A percentile compares a stretch with the other conserved stretches of the same genome.
These are phyloP conservation scores for Heteractis magnifica DNA, from an alignment of 92 coral and sea anemone species.

Conservation along the genomic window DNA sequence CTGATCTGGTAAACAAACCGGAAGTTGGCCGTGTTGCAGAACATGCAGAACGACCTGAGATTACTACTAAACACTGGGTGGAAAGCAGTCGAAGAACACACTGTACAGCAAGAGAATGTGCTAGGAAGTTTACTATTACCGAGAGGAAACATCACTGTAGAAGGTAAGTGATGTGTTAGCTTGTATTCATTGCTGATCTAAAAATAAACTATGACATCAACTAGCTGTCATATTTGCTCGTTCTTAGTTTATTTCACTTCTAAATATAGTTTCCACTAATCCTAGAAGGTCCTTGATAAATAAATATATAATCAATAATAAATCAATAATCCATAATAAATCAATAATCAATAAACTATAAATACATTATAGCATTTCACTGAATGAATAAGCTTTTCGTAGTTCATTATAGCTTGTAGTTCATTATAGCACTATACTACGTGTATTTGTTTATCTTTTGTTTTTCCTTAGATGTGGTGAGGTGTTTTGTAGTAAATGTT, in stretches of 20 bases:
- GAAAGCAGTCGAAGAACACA: slow-evolving; percentile 44
- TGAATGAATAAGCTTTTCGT: neutral
- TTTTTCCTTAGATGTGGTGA: slow-evolving; percentile 84
- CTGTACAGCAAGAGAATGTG: slow-evolving; percentile 61
- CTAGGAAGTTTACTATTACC: slow-evolving; percentile 73
- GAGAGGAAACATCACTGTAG: slow-evolving; percentile 95
- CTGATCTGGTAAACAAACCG: slow-evolving; percentile 34
- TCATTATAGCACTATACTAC: neutral
- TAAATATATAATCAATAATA: too few relatives aligned
- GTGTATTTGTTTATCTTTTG: neutral
- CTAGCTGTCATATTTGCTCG: neutral
- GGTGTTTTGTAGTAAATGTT: slow-evolving; percentile 89
- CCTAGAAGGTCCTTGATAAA: too few relatives aligned
- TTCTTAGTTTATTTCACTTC: too few relatives aligned
- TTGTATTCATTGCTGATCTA: neutral
- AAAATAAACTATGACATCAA: neutral
- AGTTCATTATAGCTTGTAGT: neutral
- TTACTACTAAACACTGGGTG: slow-evolving; percentile 73
- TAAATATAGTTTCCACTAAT: too few relatives aligned
- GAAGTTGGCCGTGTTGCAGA: slow-evolving; percentile 25
- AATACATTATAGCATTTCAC: neutral
- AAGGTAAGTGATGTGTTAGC: slow-evolving; percentile 37
- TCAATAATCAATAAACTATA: too few relatives aligned
- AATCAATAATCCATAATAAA: too few relatives aligned
- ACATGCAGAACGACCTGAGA: slow-evolving; percentile 36